These are phyloP conservation scores for Lucinisca nassula DNA, from an alignment of 2,888 invertebrate species.

Conservation along the genomic window DNA sequence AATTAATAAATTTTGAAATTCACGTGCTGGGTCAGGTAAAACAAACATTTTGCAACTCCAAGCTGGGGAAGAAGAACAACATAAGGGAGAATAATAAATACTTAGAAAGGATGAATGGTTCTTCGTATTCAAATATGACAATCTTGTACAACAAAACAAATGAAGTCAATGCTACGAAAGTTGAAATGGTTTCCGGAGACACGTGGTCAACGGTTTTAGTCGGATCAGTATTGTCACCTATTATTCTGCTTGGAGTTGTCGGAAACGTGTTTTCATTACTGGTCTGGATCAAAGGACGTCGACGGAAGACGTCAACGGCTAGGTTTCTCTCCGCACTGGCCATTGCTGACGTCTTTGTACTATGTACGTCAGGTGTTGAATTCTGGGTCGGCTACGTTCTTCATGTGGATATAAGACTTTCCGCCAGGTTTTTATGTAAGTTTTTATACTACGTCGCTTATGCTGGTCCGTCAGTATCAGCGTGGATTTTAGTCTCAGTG, in stretches of 20 bases:
- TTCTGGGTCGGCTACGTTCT: conserved; percentile 63
- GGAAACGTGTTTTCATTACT: conserved; percentile 62
- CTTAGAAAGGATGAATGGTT: no score
- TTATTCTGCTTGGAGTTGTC: conserved; percentile 58
- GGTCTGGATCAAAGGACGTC: conserved; percentile 67
- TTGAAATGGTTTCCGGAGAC: background rate
- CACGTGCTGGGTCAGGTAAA: no score
- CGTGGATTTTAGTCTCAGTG: conserved; percentile 69
- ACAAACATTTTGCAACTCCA: no score
- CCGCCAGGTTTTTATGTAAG: conserved; percentile 44
- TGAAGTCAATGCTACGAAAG: background rate
- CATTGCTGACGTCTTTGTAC: conserved; percentile 61
- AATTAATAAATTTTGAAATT: no score
- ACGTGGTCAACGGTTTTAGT: conserved; percentile 12
- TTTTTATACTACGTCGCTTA: conserved; percentile 54
- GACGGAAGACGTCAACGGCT: conserved; percentile 65
- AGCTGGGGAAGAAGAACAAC: no score
- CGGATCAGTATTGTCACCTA: conserved; percentile 47
- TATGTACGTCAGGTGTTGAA: conserved; percentile 56
- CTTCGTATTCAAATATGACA: no score
- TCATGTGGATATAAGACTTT: conserved; percentile 42
- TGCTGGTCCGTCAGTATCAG: conserved; percentile 55
- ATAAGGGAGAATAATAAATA: no score
- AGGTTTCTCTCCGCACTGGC: conserved; percentile 62
- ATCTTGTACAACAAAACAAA: no score